Evolutionary conservation across 1,140 invertebrate species (phyloP).

Genomic region (Rhyzopertha dominica): DNA sequence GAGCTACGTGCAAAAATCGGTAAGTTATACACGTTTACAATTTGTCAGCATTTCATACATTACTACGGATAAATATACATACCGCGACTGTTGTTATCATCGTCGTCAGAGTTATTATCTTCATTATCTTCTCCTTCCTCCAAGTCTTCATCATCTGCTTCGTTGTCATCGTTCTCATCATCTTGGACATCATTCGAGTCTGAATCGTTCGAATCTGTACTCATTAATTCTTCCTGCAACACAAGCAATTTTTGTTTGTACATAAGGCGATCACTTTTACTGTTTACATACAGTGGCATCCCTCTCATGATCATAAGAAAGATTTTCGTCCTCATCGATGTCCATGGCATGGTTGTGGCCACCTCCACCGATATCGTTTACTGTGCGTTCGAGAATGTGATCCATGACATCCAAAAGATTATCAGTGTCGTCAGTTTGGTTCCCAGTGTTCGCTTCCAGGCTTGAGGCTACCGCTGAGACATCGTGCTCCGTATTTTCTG

Average conservation of each 20-base stretch:
- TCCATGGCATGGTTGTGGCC: constrained; percentile 38
- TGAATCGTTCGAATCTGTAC: constrained; percentile 52
- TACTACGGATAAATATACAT: too few relatives aligned
- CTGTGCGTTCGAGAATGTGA: constrained; percentile 56
- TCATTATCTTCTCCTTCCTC: constrained; percentile 52
- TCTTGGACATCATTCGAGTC: constrained; percentile 50
- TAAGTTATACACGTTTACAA: too few relatives aligned
- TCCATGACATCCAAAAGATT: constrained; percentile 65
- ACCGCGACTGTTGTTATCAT: constrained; percentile 42
- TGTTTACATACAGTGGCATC: constrained; percentile 35
- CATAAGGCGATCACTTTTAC: too few relatives aligned
- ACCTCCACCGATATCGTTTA: constrained; percentile 28
- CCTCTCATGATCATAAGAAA: constrained; percentile 37
- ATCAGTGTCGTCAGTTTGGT: constrained; percentile 50
- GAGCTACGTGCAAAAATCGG: too few relatives aligned
- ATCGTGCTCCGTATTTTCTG: constrained; percentile 63
- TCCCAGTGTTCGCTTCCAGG: constrained; percentile 53
- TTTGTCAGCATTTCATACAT: too few relatives aligned
- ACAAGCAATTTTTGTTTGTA: too few relatives aligned
- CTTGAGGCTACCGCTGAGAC: constrained; percentile 58
- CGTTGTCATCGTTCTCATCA: constrained; percentile 54
- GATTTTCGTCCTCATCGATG: constrained; percentile 41
- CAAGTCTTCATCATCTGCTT: constrained; percentile 55
- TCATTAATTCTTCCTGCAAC: constrained; percentile 53
- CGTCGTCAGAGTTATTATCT: constrained; percentile 44